Evolutionary conservation across 2,113 vertebrate species (phyloP).

Genomic region (Catharus minimus): DNA sequence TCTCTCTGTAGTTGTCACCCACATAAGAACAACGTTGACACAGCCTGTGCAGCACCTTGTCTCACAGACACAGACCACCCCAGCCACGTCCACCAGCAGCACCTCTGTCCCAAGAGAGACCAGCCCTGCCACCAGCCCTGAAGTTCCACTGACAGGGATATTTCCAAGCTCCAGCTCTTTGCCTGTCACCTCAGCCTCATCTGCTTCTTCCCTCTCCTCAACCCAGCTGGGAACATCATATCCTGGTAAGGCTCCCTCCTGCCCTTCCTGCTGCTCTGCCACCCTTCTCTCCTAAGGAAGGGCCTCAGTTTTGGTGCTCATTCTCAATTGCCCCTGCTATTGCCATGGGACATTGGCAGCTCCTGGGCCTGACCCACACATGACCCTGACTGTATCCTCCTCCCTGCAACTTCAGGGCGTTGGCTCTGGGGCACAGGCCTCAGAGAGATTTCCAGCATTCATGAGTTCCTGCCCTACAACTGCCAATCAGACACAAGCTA

Average conservation of each 20-base stretch:
- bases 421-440: background rate
- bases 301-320: background rate
- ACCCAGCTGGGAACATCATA: background rate
- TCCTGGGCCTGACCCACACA: background rate
- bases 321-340: background rate
- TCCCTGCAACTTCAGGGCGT: background rate
- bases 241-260: background rate
- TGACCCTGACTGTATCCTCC: background rate
- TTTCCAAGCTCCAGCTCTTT: background rate
- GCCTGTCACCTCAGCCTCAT: background rate
- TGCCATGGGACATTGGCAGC: background rate
- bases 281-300: background rate
- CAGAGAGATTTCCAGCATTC: background rate
- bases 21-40: background rate
- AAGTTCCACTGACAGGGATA: background rate
- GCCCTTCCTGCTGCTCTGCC: background rate
- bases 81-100: background rate
- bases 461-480: background rate
- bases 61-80: background rate
- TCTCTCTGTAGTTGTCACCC: background rate
- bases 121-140: background rate
- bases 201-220: background rate
- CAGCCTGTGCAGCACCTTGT: background rate
- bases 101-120: background rate
- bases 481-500: background rate